Base-by-base conservation (phyloP, 2,888 invertebrate genomes). In the Cactoblastis cactorum region DNA sequence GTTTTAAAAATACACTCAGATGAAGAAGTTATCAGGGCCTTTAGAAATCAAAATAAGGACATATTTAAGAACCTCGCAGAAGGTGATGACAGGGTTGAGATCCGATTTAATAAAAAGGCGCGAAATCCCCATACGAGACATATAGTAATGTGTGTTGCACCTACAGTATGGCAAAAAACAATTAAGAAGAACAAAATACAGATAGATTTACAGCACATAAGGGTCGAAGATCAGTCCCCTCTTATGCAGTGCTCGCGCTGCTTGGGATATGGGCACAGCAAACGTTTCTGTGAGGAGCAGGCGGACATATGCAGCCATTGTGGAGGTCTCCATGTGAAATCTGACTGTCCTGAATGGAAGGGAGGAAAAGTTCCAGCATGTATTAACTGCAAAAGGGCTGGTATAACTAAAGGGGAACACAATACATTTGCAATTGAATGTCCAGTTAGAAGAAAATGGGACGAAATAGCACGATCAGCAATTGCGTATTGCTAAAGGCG, bases 111-210 rank as follows among this genome's bases (percentile, higher is more conserved):
- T 2, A 37, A 14, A 14, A 37, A 37, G 8, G 15, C 37, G 3
- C 37, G 37, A 35, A 47, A 47, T 9, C 47, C 47, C 2, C 47
- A 35, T 12, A 47, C 34, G 1, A 2, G 35, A 11, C 34, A 47
- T 34, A 35, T 47, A 4, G 19, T 47, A 18, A 5, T 47, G 11
- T 34, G 18, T 5, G 47, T 47, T 3, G 34, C 47, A 3, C 35
- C 47, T 4, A 8, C n/a, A 9, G n/a, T 34, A 8, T 47, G 47
- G 45, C 24, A 24, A n/a, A n/a, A n/a, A n/a, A n/a, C n/a, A n/a
- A n/a, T n/a, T n/a, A n/a, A n/a, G n/a, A n/a, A n/a, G n/a, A n/a
- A n/a, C n/a, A n/a, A n/a, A n/a, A n/a, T 39, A 2, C 39, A n/a
- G 0, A 39, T 39, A 3, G 39, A 39, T 19, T n/a, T 39, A 12